Base-by-base conservation (phyloP, 1,140 invertebrate genomes). In the Zaprionus nigranus region DNA sequence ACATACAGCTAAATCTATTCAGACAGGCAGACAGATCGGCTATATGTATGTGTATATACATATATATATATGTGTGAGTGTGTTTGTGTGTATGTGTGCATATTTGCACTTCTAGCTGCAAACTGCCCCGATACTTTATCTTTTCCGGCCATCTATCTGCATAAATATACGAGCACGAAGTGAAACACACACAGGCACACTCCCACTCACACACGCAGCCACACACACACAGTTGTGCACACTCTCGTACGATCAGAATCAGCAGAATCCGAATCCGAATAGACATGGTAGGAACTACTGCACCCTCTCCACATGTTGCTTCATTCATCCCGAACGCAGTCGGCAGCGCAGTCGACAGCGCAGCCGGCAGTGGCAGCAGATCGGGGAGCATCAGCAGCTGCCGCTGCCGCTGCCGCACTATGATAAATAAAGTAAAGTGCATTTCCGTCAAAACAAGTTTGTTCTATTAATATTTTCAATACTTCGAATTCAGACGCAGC, bases 391-490 rank as follows among this genome's bases (percentile, higher is more conserved):
- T 51, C 46, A 53, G 17, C 38, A 26, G 46, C 46, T 66, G 67
- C 77, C 76, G 73, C 46, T 66, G 67, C 77, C 76, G 73, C 81
- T 77, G 81, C 84, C 79, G 79, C 78, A 79, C 75, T 90, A 85
- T 88, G 85, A 90, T 90, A 90, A 90, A 90, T 90, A 90, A 90
- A 88, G 81, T 88, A 88, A 88, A 90, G 85, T 90, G 85, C 85
- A 90, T 90, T 90, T 90, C 85, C 85, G 85, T 90, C 85, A 90
- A 90, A 90, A 90, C 85, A 90, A 90, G 85, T 90, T 90, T 90
- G 85, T 90, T 90, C 85, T 90, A 90, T 90, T 90, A 90, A 90
- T 90, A 90, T 90, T 90, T 90, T 90, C 86, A 90, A 90, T 90
- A 90, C 85, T 90, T 90, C 86, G 85, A 90, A 90, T 90, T 86